Conservation (phyloP, 1,140 invertebrate genomes). For the Pachyrhynchus sulphureomaculatus region DNA sequence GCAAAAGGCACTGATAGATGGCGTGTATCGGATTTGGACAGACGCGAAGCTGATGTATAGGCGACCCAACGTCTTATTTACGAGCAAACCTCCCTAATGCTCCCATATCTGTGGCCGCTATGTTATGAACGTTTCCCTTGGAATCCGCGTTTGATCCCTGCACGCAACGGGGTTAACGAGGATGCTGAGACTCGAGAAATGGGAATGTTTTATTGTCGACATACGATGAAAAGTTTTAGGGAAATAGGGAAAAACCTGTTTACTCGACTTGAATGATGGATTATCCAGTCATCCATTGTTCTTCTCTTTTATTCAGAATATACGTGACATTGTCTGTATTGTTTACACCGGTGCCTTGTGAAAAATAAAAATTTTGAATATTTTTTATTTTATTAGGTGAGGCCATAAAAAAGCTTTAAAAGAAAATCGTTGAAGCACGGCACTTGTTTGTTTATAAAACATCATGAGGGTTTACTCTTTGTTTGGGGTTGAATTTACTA, state of each 20-base stretch:
- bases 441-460: no score
- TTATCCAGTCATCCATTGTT: not conserved
- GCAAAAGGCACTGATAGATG: conserved; percentile 37
- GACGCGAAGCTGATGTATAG: conserved; percentile 41
- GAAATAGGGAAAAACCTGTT: conserved; percentile 6
- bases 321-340: no score
- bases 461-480: no score
- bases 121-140: conserved; percentile 39
- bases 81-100: conserved; percentile 35
- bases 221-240: conserved; percentile 10
- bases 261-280: not conserved
- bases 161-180: conserved; percentile 20
- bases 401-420: no score
- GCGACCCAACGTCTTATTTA: conserved; percentile 37
- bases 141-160: conserved; percentile 3
- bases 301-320: no score
- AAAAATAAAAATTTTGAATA: no score
- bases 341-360: no score
- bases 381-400: no score
- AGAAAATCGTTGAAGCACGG: no score
- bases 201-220: conserved; percentile 17
- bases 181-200: conserved; percentile 12
- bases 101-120: conserved; percentile 35
- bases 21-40: conserved; percentile 36
- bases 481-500: no score